Base-by-base conservation (phyloP, 1,140 invertebrate genomes). In the Lordiphosa mommai region DNA sequence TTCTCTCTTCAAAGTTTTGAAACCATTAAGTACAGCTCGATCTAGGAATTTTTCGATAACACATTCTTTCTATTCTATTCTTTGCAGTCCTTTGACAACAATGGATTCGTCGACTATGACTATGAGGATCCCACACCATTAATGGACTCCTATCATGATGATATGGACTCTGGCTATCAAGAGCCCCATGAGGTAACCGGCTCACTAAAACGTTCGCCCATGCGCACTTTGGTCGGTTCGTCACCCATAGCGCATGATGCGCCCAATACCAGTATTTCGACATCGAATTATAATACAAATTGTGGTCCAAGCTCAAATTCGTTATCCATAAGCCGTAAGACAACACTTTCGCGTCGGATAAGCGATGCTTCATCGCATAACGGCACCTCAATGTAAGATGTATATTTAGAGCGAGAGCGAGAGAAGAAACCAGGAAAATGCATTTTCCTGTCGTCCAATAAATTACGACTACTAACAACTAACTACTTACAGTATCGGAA, bases 211-310 rank as follows among this genome's bases (percentile, higher is more conserved):
- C 84, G 91, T 9, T 89, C 90, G 2, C 88, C 89, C 13, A 86
- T 87, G 69, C 88, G 90, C 12, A 90, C 89, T 1, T 52, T 27
- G 6, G 6, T 92, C 9, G 94, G 95, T 0, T 94, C 94, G 7
- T 94, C 94, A 1, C 94, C 95, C 0, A 95, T 94, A 1, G 91
- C 93, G 61, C 95, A 95, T 64, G 94, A 95, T 74, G 92, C 94
- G 92, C 2, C 94, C 93, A 16, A 80, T 93, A 14, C 95, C 94
- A 94, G 94, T 1, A 94, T 27, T 7, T 27, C 94, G 3, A 72
- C 95, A 10, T 95, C 95, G 76, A 56, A 47, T 10, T 66, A 58
- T 40, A 70, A 50, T 38, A 10, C 52, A 9, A 70, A 40, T 37
- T 17, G 43, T 23, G 55, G 64, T 12, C 13, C 53, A 10, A 61